Evolutionary conservation across 1,140 invertebrate genomes (phyloP).

Genomic region (Hesperophylax magnus): DNA sequence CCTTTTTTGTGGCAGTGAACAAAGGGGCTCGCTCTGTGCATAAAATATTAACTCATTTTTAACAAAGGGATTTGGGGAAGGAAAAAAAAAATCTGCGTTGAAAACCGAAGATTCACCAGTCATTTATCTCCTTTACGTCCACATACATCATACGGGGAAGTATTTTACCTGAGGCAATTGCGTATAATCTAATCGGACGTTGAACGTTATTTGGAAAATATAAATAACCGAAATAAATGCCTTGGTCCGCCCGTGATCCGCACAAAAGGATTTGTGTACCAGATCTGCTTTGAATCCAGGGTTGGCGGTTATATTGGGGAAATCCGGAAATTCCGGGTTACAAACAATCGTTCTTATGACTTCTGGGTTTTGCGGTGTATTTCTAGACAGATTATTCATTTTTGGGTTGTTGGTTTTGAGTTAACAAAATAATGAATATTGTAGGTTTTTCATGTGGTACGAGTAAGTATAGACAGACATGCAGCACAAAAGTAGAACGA

Average conservation of each 20-base stretch:
- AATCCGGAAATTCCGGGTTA: too few relatives aligned
- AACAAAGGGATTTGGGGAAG: background rate
- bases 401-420: too few relatives aligned
- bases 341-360: too few relatives aligned
- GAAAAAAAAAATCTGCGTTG: conserved; percentile 17
- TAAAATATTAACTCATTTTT: conserved; percentile 35
- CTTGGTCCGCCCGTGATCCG: background rate
- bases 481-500: too few relatives aligned
- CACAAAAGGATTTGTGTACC: background rate
- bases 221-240: conserved; percentile 31
- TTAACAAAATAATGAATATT: too few relatives aligned
- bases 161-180: conserved; percentile 41
- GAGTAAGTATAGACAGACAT: too few relatives aligned
- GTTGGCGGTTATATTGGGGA: too few relatives aligned
- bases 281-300: too few relatives aligned
- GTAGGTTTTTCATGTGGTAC: too few relatives aligned
- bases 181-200: conserved; percentile 40
- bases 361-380: too few relatives aligned
- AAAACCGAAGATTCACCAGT: conserved; percentile 32
- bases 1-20: conserved; percentile 27
- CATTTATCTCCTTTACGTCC: conserved; percentile 48
- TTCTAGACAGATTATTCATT: too few relatives aligned
- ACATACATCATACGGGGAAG: conserved; percentile 46
- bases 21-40: background rate
- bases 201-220: conserved; percentile 42